Base-by-base conservation (phyloP, 2,888 invertebrate genomes). In the Erebia aethiops region DNA sequence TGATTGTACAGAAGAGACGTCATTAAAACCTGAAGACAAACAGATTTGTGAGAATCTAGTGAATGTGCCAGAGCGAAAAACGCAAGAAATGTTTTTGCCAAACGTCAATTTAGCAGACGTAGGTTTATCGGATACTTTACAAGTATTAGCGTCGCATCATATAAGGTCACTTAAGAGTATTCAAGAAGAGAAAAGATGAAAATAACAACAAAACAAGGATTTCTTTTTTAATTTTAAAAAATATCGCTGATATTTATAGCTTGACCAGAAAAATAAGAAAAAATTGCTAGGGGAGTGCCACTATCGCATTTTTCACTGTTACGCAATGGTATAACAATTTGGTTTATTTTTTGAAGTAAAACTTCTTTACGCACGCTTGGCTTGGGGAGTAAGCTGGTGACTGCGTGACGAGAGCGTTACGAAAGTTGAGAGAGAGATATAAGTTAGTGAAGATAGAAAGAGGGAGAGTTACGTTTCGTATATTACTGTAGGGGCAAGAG, bases 101-200 rank as follows among this genome's bases (percentile, higher is more conserved):
- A 80, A 83, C 66, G 79, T 88, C 0, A 84, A 90, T 77, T 81
- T 90, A 21, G 82, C 79, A 63, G 79, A 85, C 13, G 74, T 80
- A 1, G 80, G 71, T 1, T 75, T 91, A 71, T 82, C 83, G 1
- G 87, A 87, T 21, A 86, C 85, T 0, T 67, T 88, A 51, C 84
- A 86, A 13, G 69, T 77, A 0, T 81, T 81, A 67, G 75, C 81
- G 4, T 69, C 89, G 68, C 82, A 85, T 77, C 88, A 88, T 69
- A 77, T 90, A 1, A 85, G 92, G 77, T 87, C 91, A 46, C 80
- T 93, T 0, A 90, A 92, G 80, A 89, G 82, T 79, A 84, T 81
- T 60, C 80, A 86, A 11, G 83, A 85, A 70, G 79, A 79, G 74
- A 78, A 75, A 72, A 86, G 84, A 77, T 83, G 77, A 61, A 58